These are phyloP conservation scores for Phocides pigmalion DNA, from an alignment of 1,140 invertebrate species.

Conservation along the genomic window DNA sequence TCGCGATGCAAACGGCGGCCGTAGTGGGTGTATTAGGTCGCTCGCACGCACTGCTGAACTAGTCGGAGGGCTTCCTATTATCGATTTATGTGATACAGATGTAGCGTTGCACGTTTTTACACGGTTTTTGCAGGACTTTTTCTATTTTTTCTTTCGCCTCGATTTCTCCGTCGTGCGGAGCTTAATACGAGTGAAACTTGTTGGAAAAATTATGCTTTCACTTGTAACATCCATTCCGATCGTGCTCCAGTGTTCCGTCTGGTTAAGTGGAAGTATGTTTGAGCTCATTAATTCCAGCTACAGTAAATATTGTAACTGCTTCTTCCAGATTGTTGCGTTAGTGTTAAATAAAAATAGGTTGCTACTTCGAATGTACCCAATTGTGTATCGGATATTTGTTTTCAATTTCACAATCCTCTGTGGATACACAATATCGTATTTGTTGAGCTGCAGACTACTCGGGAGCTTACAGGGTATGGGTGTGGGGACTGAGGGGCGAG, in stretches of 20 bases:
- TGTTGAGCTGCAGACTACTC: slow-evolving; percentile 21
- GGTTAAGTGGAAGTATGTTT: slow-evolving; percentile 23
- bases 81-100: slow-evolving; percentile 77
- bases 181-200: slow-evolving; percentile 65
- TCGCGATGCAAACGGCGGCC: slow-evolving; percentile 70
- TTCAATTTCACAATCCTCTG: no score
- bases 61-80: slow-evolving; percentile 82
- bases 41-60: slow-evolving; percentile 81
- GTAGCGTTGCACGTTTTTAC: slow-evolving; percentile 53
- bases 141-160: slow-evolving; percentile 55
- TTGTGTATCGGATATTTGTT: no score
- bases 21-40: slow-evolving; percentile 81
- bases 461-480: slow-evolving; percentile 12
- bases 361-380: no score
- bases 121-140: slow-evolving; percentile 62
- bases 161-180: slow-evolving; percentile 68
- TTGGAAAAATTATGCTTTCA: slow-evolving; percentile 71
- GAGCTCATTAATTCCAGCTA: not conserved
- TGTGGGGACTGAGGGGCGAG: slow-evolving; percentile 38
- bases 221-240: slow-evolving; percentile 57
- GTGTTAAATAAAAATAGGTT: no score
- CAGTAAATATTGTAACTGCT: no score
- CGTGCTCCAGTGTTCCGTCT: slow-evolving; percentile 33
- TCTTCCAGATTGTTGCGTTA: no score
- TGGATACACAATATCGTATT: slow-evolving; percentile 19